Evolutionary conservation across 2,113 vertebrate species (phyloP).

Genomic region (Dendrocopos noguchii): DNA sequence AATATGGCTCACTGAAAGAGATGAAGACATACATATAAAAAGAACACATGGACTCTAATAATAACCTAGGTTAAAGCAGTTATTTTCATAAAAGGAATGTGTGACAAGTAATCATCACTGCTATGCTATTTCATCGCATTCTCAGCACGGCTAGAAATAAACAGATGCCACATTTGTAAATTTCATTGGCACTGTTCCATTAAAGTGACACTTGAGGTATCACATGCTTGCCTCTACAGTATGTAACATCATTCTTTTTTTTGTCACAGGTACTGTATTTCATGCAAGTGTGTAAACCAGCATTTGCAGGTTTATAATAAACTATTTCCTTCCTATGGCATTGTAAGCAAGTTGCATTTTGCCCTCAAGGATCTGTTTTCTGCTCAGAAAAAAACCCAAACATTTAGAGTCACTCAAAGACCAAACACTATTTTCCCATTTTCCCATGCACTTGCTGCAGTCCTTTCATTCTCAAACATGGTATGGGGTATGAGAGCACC

Average conservation of each 20-base stretch:
- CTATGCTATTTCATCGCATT: neutral
- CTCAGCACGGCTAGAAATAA: neutral
- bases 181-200: conserved; percentile 16
- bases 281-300: neutral
- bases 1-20: neutral
- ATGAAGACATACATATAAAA: neutral
- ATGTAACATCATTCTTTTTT: neutral
- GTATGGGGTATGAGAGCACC: neutral
- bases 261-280: conserved; percentile 15
- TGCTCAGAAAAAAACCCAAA: neutral
- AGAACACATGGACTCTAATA: neutral
- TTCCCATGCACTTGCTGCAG: neutral
- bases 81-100: conserved; percentile 7
- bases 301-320: conserved; percentile 10
- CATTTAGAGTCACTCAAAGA: neutral
- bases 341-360: conserved; percentile 6
- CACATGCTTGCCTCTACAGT: neutral
- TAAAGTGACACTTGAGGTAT: conserved; percentile 21
- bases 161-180: conserved; percentile 36
- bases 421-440: neutral
- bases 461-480: neutral
- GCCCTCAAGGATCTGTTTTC: neutral
- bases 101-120: conserved; percentile 40
- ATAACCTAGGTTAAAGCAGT: neutral
- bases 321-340: neutral